Conservation (phyloP, 2,113 vertebrate genomes). For the Solenodon paradoxus region DNA sequence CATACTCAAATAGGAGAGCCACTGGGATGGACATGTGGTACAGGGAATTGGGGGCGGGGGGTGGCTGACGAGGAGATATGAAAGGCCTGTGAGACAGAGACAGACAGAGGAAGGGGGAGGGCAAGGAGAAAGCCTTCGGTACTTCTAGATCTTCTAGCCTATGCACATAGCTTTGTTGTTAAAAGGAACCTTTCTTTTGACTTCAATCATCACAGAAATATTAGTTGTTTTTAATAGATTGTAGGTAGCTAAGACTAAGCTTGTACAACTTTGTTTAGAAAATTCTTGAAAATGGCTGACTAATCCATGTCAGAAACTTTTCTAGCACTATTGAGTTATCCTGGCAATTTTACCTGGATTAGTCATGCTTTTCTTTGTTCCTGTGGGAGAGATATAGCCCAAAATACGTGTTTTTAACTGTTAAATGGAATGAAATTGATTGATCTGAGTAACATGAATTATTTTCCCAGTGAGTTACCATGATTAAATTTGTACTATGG, state of each 20-base stretch:
- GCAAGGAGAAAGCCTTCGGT: neutral
- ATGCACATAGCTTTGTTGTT: neutral
- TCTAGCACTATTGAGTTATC: neutral
- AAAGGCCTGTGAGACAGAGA: neutral
- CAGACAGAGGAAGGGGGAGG: too few relatives aligned
- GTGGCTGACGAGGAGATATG: too few relatives aligned
- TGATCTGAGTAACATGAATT: slow-evolving; percentile 10
- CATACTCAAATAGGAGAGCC: neutral
- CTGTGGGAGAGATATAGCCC: neutral
- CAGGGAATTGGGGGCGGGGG: too few relatives aligned
- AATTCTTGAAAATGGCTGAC: neutral
- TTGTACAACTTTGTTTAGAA: neutral
- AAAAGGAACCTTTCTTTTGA: neutral
- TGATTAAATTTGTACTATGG: slow-evolving; percentile 21
- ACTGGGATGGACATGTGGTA: neutral
- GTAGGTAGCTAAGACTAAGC: neutral
- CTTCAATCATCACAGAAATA: neutral
- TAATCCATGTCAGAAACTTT: neutral
- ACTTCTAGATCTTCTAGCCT: neutral
- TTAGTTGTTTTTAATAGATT: neutral
- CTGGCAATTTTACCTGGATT: neutral
- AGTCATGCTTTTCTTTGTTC: slow-evolving; percentile 17
- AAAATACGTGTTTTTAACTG: slow-evolving; percentile 14
- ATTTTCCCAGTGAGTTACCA: neutral
- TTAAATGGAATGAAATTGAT: neutral